These are phyloP conservation scores for Agrochola lota DNA, from an alignment of 2,888 invertebrate genomes.

Conservation along the genomic window DNA sequence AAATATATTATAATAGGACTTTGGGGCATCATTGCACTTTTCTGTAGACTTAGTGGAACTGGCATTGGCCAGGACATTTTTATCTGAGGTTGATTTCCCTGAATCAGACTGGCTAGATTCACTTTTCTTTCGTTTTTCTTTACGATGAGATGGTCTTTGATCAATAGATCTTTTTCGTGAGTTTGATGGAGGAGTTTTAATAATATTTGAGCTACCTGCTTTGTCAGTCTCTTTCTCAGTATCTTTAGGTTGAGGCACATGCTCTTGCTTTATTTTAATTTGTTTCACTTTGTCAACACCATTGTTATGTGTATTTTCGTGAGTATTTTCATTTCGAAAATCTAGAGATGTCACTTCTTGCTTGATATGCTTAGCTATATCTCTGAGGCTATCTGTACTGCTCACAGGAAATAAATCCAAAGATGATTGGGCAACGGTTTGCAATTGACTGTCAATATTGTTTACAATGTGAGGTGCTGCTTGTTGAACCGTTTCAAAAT, in stretches of 20 bases:
- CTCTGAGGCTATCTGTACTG: conserved; percentile 11
- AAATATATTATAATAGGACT: conserved; percentile 76
- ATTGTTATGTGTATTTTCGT: conserved; percentile 37
- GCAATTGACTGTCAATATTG: conserved; percentile 72
- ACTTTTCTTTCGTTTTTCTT: conserved; percentile 88
- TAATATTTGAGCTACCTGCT: conserved; percentile 62
- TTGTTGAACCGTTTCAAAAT: conserved; percentile 7
- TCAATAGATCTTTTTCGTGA: conserved; percentile 84
- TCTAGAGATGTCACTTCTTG: conserved; percentile 47
- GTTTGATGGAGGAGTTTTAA: conserved; percentile 72
- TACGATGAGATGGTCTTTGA: conserved; percentile 85
- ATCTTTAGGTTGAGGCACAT: conserved; percentile 64
- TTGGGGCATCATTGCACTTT: conserved; percentile 74
- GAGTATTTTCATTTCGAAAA: conserved; percentile 50
- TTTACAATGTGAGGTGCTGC: conserved; percentile 59
- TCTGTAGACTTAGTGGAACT: conserved; percentile 71
- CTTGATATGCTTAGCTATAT: conserved; percentile 47
- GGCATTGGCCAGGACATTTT: conserved; percentile 66
- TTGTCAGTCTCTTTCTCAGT: conserved; percentile 68
- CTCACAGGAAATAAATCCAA: conserved; percentile 62
- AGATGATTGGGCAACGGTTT: conserved; percentile 70
- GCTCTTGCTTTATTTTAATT: conserved; percentile 62
- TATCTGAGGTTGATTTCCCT: conserved; percentile 72
- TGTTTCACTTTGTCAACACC: conserved; percentile 40
- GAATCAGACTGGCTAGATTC: conserved; percentile 70